phyloP scores from a whole-genome alignment of 2,888 invertebrate genomes.

The Meiosimyza decipiens region DNA sequence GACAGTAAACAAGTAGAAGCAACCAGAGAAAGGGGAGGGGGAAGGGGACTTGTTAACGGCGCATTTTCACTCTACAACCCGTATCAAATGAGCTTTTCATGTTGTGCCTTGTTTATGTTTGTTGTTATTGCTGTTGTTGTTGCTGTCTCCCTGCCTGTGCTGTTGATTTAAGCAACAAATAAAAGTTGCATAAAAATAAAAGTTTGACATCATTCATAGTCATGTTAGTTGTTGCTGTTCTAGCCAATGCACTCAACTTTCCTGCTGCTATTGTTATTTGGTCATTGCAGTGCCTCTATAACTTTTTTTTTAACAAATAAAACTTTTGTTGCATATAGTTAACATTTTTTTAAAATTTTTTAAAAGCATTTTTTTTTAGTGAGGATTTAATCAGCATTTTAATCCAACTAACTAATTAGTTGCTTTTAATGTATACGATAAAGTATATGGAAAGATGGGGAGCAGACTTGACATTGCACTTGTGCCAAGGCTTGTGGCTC shows the following conservation, averaged over 20 bases:
- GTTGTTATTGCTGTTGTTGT: conserved; percentile 26
- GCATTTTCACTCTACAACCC: background rate
- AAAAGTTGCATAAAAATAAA: conserved; percentile 16
- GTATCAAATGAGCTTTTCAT: conserved; percentile 18
- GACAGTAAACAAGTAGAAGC: no score
- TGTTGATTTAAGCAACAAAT: conserved; percentile 16
- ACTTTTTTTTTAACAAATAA: no score
- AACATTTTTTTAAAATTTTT: no score
- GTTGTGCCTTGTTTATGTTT: conserved; percentile 40
- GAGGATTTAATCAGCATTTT: no score
- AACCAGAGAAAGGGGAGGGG: background rate
- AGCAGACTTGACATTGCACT: no score
- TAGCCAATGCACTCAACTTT: background rate
- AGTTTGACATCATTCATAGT: background rate
- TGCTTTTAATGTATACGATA: no score
- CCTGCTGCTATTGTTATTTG: background rate
- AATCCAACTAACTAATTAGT: no score
- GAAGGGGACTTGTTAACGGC: background rate
- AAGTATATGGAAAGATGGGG: no score
- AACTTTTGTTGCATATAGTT: no score
- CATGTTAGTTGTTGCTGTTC: background rate
- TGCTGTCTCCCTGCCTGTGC: background rate
- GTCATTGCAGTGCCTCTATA: background rate
- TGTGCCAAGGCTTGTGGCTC: no score
- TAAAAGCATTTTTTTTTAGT: no score